Percentiles rank a stretch among this genome's conserved stretches.
Evolutionary conservation across 2,797 vertebrate species (phyloP).

Genomic region (Sibirionetta formosa): DNA sequence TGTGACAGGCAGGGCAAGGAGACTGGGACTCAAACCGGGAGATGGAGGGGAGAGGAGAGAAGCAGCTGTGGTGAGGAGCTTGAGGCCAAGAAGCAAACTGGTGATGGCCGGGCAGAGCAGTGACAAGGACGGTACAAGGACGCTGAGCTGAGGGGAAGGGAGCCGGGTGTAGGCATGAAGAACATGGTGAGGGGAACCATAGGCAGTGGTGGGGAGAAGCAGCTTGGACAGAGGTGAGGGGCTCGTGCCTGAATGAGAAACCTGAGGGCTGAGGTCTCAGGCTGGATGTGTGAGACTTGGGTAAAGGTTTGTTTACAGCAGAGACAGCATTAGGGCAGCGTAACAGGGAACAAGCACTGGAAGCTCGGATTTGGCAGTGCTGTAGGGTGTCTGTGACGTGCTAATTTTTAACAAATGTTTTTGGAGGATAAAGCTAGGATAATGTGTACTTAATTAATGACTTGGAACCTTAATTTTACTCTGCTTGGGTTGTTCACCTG

Average conservation of each 20-base stretch:
- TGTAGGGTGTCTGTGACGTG: neutral
- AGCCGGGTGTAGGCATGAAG: neutral
- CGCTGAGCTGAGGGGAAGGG: neutral
- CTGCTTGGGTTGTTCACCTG: neutral
- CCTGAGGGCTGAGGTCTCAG: rapidly evolving
- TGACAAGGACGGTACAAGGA: rapidly evolving
- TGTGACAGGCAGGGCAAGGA: neutral
- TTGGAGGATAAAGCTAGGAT: neutral
- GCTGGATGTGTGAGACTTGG: rapidly evolving
- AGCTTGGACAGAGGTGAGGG: neutral
- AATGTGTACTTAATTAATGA: neutral
- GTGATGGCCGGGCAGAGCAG: neutral
- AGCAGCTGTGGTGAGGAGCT: neutral
- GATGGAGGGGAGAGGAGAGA: neutral
- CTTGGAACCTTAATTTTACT: neutral
- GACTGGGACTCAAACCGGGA: neutral
- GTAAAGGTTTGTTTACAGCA: rapidly evolving
- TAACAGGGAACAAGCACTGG: neutral
- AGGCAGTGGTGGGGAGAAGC: neutral
- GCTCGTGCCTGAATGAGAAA: rapidly evolving
- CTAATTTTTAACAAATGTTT: neutral
- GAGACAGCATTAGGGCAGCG: neutral
- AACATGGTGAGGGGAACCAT: rapidly evolving
- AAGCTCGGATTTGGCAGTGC: neutral
- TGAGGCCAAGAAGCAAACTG: neutral